A percentile compares a stretch with the other conserved stretches of the same genome.
phyloP scores from a whole-genome alignment of 2,797 vertebrate genomes.

The Mus minutoides region DNA sequence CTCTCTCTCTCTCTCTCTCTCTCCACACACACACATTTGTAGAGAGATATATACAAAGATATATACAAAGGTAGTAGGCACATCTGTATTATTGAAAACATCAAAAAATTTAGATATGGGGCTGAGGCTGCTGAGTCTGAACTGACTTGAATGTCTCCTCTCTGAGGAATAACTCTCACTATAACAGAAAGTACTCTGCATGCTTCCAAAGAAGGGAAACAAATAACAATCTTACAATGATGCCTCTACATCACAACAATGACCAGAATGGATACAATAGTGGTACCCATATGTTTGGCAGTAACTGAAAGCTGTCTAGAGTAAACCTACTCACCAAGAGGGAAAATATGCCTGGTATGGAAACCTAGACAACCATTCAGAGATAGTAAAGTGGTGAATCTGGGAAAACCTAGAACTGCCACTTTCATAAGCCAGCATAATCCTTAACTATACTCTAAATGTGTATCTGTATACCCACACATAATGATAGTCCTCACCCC shows the following conservation, averaged over 20 bases:
- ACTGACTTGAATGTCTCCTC: not conserved
- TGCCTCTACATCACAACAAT: not conserved
- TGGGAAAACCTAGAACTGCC: not conserved
- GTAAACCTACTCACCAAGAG: not conserved
- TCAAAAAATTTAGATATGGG: not conserved
- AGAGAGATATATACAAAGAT: not conserved
- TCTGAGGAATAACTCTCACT: not conserved
- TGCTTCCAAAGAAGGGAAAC: not conserved
- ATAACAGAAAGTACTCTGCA: not conserved
- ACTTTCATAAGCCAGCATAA: not conserved
- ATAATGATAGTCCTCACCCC: not conserved
- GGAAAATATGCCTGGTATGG: not conserved
- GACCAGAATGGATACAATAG: not conserved
- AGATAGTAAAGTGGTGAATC: not conserved
- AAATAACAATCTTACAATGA: not conserved
- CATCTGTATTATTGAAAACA: not conserved
- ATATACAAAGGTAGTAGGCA: not conserved
- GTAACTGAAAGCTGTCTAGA: not conserved
- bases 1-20: too few relatives aligned
- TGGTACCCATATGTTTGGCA: not conserved
- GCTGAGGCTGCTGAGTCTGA: not conserved
- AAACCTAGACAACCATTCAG: not conserved
- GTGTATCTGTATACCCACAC: not conserved
- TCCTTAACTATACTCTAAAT: not conserved
- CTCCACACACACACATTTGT: not conserved